phyloP scores from a whole-genome alignment of 1,140 invertebrate species.

The Nymphalis io region DNA sequence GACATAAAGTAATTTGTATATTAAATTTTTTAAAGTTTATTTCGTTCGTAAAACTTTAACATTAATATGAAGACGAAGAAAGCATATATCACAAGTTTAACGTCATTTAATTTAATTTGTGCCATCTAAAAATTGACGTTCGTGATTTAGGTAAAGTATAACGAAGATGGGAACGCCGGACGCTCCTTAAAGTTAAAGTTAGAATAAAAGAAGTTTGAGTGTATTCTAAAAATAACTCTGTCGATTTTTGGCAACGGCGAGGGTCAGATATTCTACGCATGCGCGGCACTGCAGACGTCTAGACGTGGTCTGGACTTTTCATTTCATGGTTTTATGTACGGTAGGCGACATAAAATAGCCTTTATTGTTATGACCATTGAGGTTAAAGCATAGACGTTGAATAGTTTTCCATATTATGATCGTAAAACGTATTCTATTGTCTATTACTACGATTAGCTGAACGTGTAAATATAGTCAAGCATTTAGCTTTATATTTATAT shows the following conservation, averaged over 20 bases:
- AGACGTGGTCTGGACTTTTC: conserved; percentile 49
- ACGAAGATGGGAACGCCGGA: conserved; percentile 13
- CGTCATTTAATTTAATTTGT: too few relatives aligned
- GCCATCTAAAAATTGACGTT: too few relatives aligned
- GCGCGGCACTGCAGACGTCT: conserved; percentile 58
- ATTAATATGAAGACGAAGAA: too few relatives aligned
- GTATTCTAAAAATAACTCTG: conserved; percentile 24
- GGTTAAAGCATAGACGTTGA: background rate
- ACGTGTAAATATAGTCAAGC: background rate
- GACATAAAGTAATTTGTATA: too few relatives aligned
- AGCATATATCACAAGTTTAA: too few relatives aligned
- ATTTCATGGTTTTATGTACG: background rate
- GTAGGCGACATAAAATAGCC: background rate
- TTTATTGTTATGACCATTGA: conserved; percentile 2
- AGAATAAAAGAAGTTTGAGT: conserved; percentile 15
- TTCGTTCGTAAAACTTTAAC: too few relatives aligned
- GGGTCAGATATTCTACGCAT: conserved; percentile 41
- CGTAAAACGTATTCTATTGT: conserved; percentile 5
- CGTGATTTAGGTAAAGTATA: background rate
- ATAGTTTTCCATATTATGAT: conserved; percentile 1
- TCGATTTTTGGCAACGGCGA: conserved; percentile 34
- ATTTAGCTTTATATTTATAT: background rate
- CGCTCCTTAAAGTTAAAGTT: conserved; percentile 8
- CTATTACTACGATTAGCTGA: background rate
- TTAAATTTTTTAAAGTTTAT: too few relatives aligned